Evolutionary conservation across 2,797 vertebrate genomes (phyloP), one percentile per base, ranked within the genome.

Genomic region (Scarus forsteni): DNA sequence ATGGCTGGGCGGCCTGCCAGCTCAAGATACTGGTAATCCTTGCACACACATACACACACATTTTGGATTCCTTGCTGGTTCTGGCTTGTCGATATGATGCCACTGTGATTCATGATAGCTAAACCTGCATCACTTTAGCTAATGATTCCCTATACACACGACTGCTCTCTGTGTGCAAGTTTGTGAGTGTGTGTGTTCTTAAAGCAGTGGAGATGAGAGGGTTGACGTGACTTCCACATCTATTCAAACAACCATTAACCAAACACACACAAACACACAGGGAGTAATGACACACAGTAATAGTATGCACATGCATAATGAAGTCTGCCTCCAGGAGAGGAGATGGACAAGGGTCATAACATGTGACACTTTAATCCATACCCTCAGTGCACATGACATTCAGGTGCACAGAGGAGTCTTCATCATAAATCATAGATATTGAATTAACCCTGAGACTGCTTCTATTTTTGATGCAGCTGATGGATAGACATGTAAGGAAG

Each of bases 41-140:
- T 70, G 74, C 68, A 77, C 79, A 69, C 80, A 48, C 48, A 62
- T 8, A 60, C 61, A 57, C 64, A 62, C 63, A 85, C 79, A 88
- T 56, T 90, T 80, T 48, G 56, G 85, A 91, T 90, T 91, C 88
- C 77, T 79, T 38, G 85, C 85, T 84, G 81, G 90, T 81, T 84
- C 66, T 70, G 73, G 83, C 89, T 89, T 94, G 93, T 94, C 93
- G 86, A 93, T 94, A 89, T 79, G 88, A 93, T 89, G 92, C 91
- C 89, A 90, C 89, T 87, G 87, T 94, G 92, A 93, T 92, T 94
- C 92, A 94, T 93, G 92, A 92, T 92, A 84, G 90, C 88, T 86
- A 89, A 83, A 89, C 85, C 90, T 89, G 90, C 90, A 88, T 92
- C 84, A 91, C 89, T 93, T 93, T 86, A 92, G 91, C 90, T 94